Percentiles rank a stretch among this genome's conserved stretches.
phyloP scores from a whole-genome alignment of 2,113 vertebrate species.

The Zosterops borbonicus region DNA sequence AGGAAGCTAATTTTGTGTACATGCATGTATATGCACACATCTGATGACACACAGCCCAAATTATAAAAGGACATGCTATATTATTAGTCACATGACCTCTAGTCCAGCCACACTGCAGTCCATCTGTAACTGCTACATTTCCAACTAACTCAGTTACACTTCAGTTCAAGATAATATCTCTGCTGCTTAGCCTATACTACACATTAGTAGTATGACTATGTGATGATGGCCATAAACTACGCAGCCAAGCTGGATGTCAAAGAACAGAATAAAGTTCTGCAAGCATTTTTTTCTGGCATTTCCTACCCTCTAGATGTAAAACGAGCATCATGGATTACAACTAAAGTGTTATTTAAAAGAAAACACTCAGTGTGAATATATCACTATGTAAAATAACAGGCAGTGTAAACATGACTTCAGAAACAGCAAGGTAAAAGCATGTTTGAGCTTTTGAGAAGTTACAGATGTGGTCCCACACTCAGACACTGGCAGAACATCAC shows the following conservation, averaged over 20 bases:
- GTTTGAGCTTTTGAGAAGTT: not conserved
- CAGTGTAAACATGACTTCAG: not conserved
- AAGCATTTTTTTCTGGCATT: not conserved
- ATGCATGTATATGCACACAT: not conserved
- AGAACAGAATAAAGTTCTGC: not conserved
- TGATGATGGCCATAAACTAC: not conserved
- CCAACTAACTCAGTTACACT: not conserved
- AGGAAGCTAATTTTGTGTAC: not conserved
- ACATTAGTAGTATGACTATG: not conserved
- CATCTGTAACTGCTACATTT: not conserved
- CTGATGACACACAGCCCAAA: not conserved
- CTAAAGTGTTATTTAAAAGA: not conserved
- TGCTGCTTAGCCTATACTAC: not conserved
- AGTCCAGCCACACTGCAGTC: not conserved
- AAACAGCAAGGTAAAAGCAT: not conserved
- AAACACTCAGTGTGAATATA: not conserved
- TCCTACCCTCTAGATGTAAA: not conserved
- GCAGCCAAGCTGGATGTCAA: not conserved
- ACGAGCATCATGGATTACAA: not conserved
- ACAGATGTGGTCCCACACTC: not conserved
- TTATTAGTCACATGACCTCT: not conserved
- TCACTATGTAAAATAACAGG: not conserved
- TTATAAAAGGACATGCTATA: not conserved
- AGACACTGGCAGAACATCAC: not conserved
- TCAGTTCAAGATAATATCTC: not conserved